Evolutionary conservation across 2,888 invertebrate species (phyloP).

Genomic region (Labia minor): DNA sequence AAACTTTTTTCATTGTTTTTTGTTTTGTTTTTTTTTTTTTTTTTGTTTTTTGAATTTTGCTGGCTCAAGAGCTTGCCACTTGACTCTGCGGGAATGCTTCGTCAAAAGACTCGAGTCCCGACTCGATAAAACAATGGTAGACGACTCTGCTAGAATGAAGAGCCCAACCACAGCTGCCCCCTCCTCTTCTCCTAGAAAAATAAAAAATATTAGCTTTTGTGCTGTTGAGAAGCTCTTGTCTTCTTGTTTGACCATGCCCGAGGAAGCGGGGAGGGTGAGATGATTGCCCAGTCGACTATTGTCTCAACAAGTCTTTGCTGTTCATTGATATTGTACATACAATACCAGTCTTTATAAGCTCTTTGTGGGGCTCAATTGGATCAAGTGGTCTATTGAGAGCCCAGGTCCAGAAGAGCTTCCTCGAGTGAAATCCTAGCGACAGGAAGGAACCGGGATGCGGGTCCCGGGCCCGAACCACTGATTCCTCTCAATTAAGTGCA

Average conservation of each 20-base stretch:
- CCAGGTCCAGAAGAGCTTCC: neutral
- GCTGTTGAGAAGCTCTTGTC: neutral
- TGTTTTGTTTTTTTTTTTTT: no score
- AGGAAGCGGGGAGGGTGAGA: neutral
- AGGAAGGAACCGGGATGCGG: constrained; percentile 8
- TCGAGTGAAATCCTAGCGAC: neutral
- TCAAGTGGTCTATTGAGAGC: neutral
- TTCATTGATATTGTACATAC: constrained; percentile 7
- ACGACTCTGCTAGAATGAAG: neutral
- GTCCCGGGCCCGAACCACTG: neutral
- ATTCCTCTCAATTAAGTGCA: constrained; percentile 7
- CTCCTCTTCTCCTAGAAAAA: no score
- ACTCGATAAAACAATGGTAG: neutral
- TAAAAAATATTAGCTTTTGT: constrained; percentile 5
- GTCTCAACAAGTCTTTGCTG: constrained; percentile 3
- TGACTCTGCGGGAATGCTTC: neutral
- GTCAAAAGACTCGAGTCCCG: neutral
- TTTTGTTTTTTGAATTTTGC: neutral
- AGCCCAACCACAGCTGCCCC: neutral
- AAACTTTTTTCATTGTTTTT: no score
- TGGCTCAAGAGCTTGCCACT: neutral
- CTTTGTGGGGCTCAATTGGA: constrained; percentile 2
- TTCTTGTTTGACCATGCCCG: neutral
- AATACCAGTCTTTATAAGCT: constrained; percentile 2
- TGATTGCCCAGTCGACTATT: neutral